Evolutionary conservation across 1,140 invertebrate species (phyloP), one percentile per base, ranked within the genome.

Genomic region (Tribolium madens): DNA sequence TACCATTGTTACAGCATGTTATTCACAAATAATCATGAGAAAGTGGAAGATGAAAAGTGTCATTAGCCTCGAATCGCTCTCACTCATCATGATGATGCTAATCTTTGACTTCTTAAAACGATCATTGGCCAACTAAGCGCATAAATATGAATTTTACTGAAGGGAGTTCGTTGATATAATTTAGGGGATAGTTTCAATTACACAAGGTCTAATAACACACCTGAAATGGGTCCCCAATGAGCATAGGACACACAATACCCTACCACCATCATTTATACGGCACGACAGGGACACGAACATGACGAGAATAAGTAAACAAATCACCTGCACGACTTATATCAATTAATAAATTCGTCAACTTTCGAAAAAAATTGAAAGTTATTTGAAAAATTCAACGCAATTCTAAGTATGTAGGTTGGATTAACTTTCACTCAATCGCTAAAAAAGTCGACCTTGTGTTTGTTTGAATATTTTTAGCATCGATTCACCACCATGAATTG

Each of bases 181-280:
- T 80, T 80, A 64, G 73, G 79, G 60, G 69, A 76, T 80, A 78
- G 79, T 80, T 80, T 80, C 79, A 80, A 80, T 80, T 80, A 80
- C 71, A 76, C 69, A 75, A 75, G 72, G 75, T 80, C 79, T 79
- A 80, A 80, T 80, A 79, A 80, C 75, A 77, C 77, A 77, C 77
- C 79, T 76, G 72, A 72, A 78, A 80, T 79, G 79, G 79, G 77
- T 80, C 79, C 77, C 79, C 75, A 70, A 80, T 80, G 79, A 79
- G 12, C 33, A 53, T 10, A 52, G 47, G 71, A 64, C 76, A 77
- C 36, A 73, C 76, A 64, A 73, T 73, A 53, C 71, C 46, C 5
- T 73, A 26, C 70, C 47, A 33, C 69, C 76, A 48, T 64, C 69
- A 72, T 77, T 77, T 77, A 77, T 73, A 77, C 60, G 76, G 52